phyloP scores from a whole-genome alignment of 2,888 invertebrate species.

The Slavum lentiscoides region DNA sequence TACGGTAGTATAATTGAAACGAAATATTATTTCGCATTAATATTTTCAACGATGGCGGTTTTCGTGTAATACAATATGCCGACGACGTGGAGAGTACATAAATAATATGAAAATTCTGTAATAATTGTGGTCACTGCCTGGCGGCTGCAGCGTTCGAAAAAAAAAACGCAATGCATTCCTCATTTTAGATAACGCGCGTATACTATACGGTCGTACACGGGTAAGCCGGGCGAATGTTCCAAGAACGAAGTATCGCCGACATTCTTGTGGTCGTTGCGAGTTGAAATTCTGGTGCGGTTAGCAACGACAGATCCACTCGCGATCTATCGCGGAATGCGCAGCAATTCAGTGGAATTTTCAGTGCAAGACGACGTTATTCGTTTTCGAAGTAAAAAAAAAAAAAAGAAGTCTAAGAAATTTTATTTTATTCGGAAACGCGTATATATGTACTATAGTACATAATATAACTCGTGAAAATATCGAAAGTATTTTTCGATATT shows the following conservation, averaged over 20 bases:
- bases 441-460: too few relatives aligned
- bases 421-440: too few relatives aligned
- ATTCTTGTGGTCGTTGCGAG: slow-evolving; percentile 29
- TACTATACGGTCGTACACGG: background rate
- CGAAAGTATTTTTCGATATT: too few relatives aligned
- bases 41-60: too few relatives aligned
- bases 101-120: background rate
- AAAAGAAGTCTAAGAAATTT: too few relatives aligned
- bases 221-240: slow-evolving; percentile 24
- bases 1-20: too few relatives aligned
- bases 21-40: too few relatives aligned
- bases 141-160: too few relatives aligned
- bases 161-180: background rate
- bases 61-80: too few relatives aligned
- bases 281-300: slow-evolving; percentile 27
- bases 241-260: slow-evolving; percentile 3
- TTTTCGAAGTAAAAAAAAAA: background rate
- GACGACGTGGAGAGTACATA: too few relatives aligned
- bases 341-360: slow-evolving; percentile 1
- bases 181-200: background rate
- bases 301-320: background rate
- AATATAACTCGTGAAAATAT: too few relatives aligned
- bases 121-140: background rate
- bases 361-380: slow-evolving; percentile 3
- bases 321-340: slow-evolving; percentile 11